phyloP scores from a whole-genome alignment of 2,888 invertebrate genomes.

The Amphipoea oculea region DNA sequence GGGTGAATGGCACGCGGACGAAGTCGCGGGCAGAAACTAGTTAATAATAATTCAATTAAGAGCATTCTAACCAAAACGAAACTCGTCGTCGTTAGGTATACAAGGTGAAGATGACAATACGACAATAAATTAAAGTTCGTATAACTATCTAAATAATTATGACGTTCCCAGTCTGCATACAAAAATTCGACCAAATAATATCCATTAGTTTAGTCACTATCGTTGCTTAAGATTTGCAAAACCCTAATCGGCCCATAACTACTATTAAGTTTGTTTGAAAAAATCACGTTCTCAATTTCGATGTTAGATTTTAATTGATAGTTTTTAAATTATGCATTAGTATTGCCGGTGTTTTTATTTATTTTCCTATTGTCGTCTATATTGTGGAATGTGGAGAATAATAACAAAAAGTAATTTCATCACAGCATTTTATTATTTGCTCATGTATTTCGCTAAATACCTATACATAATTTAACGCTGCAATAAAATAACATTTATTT shows the following conservation, averaged over 20 bases:
- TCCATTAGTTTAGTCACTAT: too few relatives aligned
- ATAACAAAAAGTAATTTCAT: background rate
- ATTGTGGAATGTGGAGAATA: background rate
- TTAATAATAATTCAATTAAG: background rate
- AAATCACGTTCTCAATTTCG: too few relatives aligned
- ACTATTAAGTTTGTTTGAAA: too few relatives aligned
- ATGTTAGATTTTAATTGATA: too few relatives aligned
- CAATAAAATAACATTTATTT: conserved; percentile 47
- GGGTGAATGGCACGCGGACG: too few relatives aligned
- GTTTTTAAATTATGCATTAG: too few relatives aligned
- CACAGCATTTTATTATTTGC: conserved; percentile 36
- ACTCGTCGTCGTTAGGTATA: background rate
- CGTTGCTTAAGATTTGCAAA: background rate
- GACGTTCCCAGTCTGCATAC: too few relatives aligned
- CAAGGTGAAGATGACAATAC: background rate
- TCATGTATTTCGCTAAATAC: background rate
- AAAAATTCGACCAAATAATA: too few relatives aligned
- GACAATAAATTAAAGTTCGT: too few relatives aligned
- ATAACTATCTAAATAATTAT: too few relatives aligned
- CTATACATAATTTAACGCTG: background rate
- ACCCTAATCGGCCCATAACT: background rate
- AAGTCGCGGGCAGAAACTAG: too few relatives aligned
- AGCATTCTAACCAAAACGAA: background rate
- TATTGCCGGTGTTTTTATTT: too few relatives aligned
- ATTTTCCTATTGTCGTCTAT: background rate